phyloP scores from a whole-genome alignment of 2,888 invertebrate species.

The Caenorhabditis sp. region DNA sequence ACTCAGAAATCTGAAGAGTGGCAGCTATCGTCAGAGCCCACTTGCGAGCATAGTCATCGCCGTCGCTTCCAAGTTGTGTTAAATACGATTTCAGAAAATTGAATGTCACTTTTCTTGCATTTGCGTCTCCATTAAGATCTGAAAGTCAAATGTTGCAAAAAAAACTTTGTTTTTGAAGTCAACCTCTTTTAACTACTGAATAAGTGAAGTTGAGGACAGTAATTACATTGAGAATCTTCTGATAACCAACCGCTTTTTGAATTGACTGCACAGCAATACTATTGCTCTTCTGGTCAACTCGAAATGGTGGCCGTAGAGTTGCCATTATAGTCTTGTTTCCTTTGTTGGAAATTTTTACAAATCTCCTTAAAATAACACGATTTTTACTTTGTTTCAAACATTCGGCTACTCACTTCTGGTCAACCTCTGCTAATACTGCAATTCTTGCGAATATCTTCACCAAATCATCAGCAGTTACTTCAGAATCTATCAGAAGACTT shows the following conservation, averaged over 20 bases:
- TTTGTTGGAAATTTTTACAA: constrained; percentile 54
- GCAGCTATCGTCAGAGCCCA: constrained; percentile 69
- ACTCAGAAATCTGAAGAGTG: constrained; percentile 71
- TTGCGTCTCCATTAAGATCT: constrained; percentile 71
- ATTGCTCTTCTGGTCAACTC: constrained; percentile 64
- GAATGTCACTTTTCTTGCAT: constrained; percentile 72
- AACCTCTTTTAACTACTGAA: constrained; percentile 48
- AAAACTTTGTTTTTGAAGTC: not conserved
- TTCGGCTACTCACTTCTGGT: constrained; percentile 25
- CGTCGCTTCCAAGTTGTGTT: constrained; percentile 67
- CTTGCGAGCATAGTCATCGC: constrained; percentile 61
- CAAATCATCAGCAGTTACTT: constrained; percentile 58
- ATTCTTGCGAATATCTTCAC: constrained; percentile 47
- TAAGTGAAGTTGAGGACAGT: constrained; percentile 48
- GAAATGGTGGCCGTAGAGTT: constrained; percentile 72
- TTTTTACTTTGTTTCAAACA: not conserved
- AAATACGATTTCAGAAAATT: constrained; percentile 66
- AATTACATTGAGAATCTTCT: constrained; percentile 35
- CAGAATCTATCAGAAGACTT: constrained; percentile 27
- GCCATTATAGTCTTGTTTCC: constrained; percentile 56
- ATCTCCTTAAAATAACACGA: constrained; percentile 35
- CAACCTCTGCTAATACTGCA: constrained; percentile 46
- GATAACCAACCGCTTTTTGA: constrained; percentile 61
- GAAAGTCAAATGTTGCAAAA: not conserved
- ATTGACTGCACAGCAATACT: constrained; percentile 72